A percentile compares a stretch with the other conserved stretches of the same genome.
phyloP scores from a whole-genome alignment of 1,140 invertebrate genomes.

The Diachasmimorpha longicaudata region DNA sequence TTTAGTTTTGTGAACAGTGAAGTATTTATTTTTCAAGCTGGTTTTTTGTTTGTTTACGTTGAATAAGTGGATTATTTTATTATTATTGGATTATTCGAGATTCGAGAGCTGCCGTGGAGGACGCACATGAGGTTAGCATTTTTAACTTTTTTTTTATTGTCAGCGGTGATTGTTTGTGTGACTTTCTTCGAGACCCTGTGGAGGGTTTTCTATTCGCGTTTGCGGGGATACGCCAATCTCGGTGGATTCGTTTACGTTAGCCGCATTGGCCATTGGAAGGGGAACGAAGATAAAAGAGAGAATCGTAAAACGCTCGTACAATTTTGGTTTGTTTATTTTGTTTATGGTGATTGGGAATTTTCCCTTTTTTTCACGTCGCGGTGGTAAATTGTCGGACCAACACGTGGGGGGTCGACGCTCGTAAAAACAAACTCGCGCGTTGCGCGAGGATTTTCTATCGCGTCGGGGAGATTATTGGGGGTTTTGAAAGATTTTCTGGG shows the following conservation, averaged over 20 bases:
- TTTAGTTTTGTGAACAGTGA: not conserved
- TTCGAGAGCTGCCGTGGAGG: not conserved
- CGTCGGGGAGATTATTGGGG: not conserved
- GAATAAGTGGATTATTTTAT: not conserved
- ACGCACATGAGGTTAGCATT: not conserved
- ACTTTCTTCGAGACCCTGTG: not conserved
- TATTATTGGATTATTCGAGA: not conserved
- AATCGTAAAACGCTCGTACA: not conserved
- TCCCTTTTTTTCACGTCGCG: not conserved
- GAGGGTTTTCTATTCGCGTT: not conserved
- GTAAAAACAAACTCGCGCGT: not conserved
- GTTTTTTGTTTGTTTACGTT: not conserved
- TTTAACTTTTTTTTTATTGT: not conserved
- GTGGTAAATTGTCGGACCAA: not conserved
- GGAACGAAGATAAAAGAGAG: not conserved
- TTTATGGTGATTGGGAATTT: not conserved
- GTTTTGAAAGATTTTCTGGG: too few species aligned
- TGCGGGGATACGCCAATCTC: not conserved
- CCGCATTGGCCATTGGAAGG: not conserved
- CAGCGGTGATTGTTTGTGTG: not conserved
- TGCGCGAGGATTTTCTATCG: not conserved
- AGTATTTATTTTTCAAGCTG: not conserved
- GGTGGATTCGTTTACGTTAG: not conserved
- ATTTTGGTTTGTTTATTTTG: not conserved
- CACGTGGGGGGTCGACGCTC: not conserved